Conservation (phyloP, 1,140 invertebrate species). For the Plectrocnemia conspersa region DNA sequence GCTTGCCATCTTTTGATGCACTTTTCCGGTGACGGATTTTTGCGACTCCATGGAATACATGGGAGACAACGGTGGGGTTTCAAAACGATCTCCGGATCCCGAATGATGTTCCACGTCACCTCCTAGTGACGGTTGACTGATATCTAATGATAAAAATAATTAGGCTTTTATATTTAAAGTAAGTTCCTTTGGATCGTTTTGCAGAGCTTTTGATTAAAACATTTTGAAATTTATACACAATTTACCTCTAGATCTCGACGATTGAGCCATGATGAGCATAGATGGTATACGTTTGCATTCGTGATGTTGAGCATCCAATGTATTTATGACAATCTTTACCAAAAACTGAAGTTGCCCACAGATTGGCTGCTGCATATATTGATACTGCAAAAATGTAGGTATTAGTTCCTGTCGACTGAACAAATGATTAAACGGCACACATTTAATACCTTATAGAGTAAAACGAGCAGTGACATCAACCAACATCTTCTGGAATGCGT, state of each 20-base stretch:
- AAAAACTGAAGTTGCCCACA: constrained; percentile 75
- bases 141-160: constrained; percentile 50
- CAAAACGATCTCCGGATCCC: constrained; percentile 38
- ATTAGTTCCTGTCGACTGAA: not conserved
- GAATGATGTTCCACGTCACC: constrained; percentile 55
- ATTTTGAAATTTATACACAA: not conserved
- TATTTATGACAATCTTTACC: constrained; percentile 90
- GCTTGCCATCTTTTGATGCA: constrained; percentile 45
- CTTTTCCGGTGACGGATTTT: constrained; percentile 37
- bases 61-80: constrained; percentile 51
- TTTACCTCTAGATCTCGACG: constrained; percentile 67
- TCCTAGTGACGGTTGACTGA: constrained; percentile 69
- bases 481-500: constrained; percentile 81
- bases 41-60: constrained; percentile 50
- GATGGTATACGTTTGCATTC: constrained; percentile 76
- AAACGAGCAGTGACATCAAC: constrained; percentile 89
- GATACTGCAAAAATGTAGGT: constrained; percentile 66
- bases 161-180: constrained; percentile 3
- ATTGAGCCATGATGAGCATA: constrained; percentile 65
- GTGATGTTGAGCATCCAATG: constrained; percentile 86
- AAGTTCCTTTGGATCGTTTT: not conserved
- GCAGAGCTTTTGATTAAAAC: too few species aligned
- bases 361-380: constrained; percentile 79
- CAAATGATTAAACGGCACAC: too few species aligned
- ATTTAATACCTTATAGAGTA: constrained; percentile 97